phyloP scores from a whole-genome alignment of 2,888 invertebrate species.

The Chelonus formosanus region DNA sequence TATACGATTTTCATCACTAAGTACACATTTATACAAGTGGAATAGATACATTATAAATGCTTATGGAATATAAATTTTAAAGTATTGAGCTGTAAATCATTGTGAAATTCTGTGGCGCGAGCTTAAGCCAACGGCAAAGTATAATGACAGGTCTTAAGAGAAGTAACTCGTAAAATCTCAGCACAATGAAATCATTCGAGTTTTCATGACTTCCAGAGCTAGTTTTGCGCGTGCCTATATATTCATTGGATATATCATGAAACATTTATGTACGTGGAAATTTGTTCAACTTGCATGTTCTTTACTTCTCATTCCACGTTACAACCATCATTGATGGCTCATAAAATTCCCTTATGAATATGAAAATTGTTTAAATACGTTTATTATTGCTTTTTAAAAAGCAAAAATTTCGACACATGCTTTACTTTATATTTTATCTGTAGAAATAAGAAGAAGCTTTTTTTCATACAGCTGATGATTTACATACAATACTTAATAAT shows the following conservation, averaged over 20 bases:
- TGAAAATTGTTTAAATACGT: neutral
- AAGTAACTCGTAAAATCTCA: conserved; percentile 62
- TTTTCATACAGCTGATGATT: too few species aligned
- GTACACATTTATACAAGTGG: conserved; percentile 27
- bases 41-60: conserved; percentile 58
- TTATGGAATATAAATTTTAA: conserved; percentile 61
- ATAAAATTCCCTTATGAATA: conserved; percentile 1
- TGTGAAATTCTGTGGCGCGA: conserved; percentile 47
- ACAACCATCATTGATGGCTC: neutral
- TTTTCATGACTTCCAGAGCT: conserved; percentile 27
- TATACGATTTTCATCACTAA: conserved; percentile 3
- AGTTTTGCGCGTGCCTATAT: conserved; percentile 10
- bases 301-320: neutral
- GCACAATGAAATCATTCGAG: conserved; percentile 60
- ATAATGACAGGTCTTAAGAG: conserved; percentile 61
- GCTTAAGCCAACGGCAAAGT: conserved; percentile 47
- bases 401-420: neutral
- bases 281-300: neutral
- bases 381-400: neutral
- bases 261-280: too few species aligned
- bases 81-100: conserved; percentile 62
- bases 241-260: too few species aligned
- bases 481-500: too few species aligned
- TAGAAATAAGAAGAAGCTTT: too few species aligned
- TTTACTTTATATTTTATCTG: neutral